These are phyloP conservation scores for Periophthalmodon schlosseri DNA, from an alignment of 2,113 vertebrate species.

Conservation along the genomic window DNA sequence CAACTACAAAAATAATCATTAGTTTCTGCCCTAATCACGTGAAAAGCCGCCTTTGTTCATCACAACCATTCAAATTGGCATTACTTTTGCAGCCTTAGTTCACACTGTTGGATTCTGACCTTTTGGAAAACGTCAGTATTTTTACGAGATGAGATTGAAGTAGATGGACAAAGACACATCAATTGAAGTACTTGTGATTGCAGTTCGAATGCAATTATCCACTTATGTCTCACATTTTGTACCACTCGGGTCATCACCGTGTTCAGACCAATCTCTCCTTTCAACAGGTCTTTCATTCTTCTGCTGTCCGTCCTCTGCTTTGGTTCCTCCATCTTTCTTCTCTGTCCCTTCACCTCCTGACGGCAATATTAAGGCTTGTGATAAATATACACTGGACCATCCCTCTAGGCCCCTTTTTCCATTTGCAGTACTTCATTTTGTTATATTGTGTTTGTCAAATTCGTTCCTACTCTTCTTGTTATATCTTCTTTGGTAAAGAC, in stretches of 20 bases:
- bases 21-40: too few species aligned
- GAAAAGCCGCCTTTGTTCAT: too few species aligned
- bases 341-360: slow-evolving; percentile 46
- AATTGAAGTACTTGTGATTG: slow-evolving; percentile 49
- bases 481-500: slow-evolving; percentile 11
- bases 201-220: slow-evolving; percentile 57
- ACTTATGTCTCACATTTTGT: slow-evolving; percentile 43
- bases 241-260: slow-evolving; percentile 34
- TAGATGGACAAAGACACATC: slow-evolving; percentile 69
- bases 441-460: slow-evolving; percentile 31
- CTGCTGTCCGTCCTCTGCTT: slow-evolving; percentile 28
- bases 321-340: slow-evolving; percentile 38
- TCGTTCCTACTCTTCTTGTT: slow-evolving; percentile 12
- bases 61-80: too few species aligned
- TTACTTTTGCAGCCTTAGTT: background rate
- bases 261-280: slow-evolving; percentile 44
- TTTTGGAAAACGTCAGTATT: slow-evolving; percentile 23
- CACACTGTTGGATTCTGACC: slow-evolving; percentile 24
- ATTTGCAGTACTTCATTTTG: slow-evolving; percentile 35
- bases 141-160: slow-evolving; percentile 15
- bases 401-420: slow-evolving; percentile 27
- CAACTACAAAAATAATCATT: background rate
- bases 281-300: slow-evolving; percentile 45
- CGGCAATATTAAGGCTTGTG: slow-evolving; percentile 46
- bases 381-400: slow-evolving; percentile 39